These are phyloP conservation scores for Montipora capitata DNA, from an alignment of 92 coral and sea anemone genomes.

Conservation along the genomic window DNA sequence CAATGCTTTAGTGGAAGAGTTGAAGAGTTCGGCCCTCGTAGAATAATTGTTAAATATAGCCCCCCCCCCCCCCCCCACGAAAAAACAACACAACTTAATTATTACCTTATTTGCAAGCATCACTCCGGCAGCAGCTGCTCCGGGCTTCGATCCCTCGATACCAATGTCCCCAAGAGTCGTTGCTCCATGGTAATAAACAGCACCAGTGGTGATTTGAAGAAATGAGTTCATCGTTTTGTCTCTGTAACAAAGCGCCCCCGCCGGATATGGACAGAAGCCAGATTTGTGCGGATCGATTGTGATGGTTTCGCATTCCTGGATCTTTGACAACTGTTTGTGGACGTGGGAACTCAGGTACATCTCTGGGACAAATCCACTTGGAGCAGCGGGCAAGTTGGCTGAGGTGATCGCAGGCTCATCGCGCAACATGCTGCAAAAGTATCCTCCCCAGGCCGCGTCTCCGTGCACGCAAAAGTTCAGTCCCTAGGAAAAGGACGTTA, in stretches of 20 bases:
- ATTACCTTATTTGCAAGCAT: conserved; percentile 91
- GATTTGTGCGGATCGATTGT: conserved; percentile 97
- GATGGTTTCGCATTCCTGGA: conserved; percentile 86
- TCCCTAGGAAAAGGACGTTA: conserved; percentile 46
- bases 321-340: conserved; percentile 68
- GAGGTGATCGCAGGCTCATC: conserved; percentile 57
- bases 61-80: too few species aligned
- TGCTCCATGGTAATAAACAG: conserved; percentile 81
- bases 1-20: too few species aligned
- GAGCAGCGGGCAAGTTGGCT: neutral
- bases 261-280: conserved; percentile 93
- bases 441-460: conserved; percentile 98
- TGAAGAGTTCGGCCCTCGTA: too few species aligned
- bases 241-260: conserved; percentile 93
- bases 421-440: conserved; percentile 91
- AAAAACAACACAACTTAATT: neutral
- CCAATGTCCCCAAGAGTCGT: conserved; percentile 79
- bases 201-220: conserved; percentile 81
- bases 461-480: conserved; percentile 76
- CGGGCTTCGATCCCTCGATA: conserved; percentile 94
- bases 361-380: conserved; percentile 77
- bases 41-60: too few species aligned
- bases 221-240: conserved; percentile 87
- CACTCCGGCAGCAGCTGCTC: conserved; percentile 94
- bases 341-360: conserved; percentile 76